A percentile compares a stretch with the other conserved stretches of the same genome.
phyloP scores from a whole-genome alignment of 2,888 invertebrate genomes.

The Thymelicus sylvestris region DNA sequence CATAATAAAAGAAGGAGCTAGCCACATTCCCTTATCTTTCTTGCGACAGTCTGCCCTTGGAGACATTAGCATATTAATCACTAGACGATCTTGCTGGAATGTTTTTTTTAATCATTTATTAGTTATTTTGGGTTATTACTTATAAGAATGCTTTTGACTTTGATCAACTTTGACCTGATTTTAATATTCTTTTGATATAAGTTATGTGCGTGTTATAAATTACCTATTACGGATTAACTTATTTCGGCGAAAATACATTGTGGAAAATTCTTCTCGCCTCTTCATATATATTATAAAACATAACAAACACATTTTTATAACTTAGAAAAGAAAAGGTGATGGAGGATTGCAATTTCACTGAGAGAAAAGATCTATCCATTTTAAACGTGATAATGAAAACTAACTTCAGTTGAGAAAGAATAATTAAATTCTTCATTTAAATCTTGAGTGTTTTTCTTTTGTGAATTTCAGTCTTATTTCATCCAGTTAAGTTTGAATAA shows the following conservation, averaged over 20 bases:
- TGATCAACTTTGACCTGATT: too few species aligned
- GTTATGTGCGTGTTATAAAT: too few species aligned
- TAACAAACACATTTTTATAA: background rate
- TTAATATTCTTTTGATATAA: too few species aligned
- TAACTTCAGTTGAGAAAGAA: conserved; percentile 18
- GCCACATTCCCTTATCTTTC: background rate
- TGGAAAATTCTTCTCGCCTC: too few species aligned
- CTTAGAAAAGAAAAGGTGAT: background rate
- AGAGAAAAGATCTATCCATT: conserved; percentile 4
- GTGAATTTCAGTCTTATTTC: background rate
- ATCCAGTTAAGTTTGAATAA: conserved; percentile 4
- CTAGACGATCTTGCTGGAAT: background rate
- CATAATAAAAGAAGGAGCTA: background rate
- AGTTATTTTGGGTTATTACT: too few species aligned
- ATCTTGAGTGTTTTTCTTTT: conserved; percentile 15
- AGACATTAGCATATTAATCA: conserved; percentile 1
- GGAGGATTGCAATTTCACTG: conserved; percentile 7
- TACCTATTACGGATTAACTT: too few species aligned
- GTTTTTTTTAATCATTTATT: background rate
- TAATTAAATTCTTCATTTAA: conserved; percentile 21
- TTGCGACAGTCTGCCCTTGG: background rate
- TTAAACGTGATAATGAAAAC: conserved; percentile 19
- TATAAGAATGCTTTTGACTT: too few species aligned
- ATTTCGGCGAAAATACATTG: too few species aligned
- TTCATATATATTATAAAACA: too few species aligned